Base-by-base conservation (phyloP, 1,140 invertebrate species). In the Drosophila nikananu region DNA sequence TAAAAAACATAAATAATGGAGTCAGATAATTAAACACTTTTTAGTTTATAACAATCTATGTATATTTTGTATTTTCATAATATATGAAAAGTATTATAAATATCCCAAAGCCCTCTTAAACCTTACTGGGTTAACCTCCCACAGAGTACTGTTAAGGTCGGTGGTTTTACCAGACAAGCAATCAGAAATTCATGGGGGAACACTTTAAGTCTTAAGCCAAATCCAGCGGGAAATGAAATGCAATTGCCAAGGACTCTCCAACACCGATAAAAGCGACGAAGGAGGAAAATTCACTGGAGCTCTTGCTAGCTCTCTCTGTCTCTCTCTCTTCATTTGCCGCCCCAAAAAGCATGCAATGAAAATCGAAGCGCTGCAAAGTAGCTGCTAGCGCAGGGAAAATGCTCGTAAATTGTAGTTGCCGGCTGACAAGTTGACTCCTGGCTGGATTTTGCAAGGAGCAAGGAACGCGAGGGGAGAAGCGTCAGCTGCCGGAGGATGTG, bases 391-490 rank as follows among this genome's bases (percentile, higher is more conserved):
- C 41, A 67, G 70, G 32, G 37, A 67, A 55, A 67, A 76, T 48
- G 52, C 59, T 66, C 57, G 39, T 64, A 67, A 71, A 72, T 76
- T 71, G 71, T 62, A 77, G 77, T 80, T 74, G 52, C 52, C 4
- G 77, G 57, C 78, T 80, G 78, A 80, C 77, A 80, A 80, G 78
- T 80, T 80, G 77, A 79, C 77, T 80, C 70, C 63, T 54, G 21
- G 64, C 41, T 35, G 59, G 41, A 64, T 66, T 68, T 54, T 54
- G 37, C 64, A 17, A 23, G n/a, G 10, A 32, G 27, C 27, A 19
- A 10, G 25, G 15, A 12, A 17, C 2, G 48, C 27, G 19, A 17
- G 30, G 51, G 9, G 17, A 21, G 13, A 15, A 6, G 17, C 37
- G 41, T 13, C 12, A 25, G 25, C 12, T 19, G 44, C 32, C 37